Base-by-base conservation (phyloP, 2,888 invertebrate genomes). In the Theristus sp. region DNA sequence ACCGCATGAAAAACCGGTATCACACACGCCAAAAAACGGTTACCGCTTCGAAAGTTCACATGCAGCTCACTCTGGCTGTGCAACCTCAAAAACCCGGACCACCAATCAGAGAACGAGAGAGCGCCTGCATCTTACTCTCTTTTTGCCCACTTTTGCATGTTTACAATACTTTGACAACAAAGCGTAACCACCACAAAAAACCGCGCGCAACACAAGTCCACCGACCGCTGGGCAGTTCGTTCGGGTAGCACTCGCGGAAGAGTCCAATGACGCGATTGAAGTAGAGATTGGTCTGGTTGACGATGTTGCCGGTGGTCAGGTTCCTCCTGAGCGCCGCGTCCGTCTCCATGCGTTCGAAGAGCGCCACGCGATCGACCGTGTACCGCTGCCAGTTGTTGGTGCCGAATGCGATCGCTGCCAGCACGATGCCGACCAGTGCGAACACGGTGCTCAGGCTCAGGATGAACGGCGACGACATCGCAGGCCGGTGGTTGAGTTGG, bases 361-460 rank as follows among this genome's bases (percentile, higher is more conserved):
- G 47, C n/a, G 2, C 84, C 71, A 82, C 83, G 74, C 89, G 82
- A 77, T 86, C 85, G 68, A 93, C 91, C 80, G 89, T 88, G 71
- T 89, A 86, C 76, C 87, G 87, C 72, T 89, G 82, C 93, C 93
- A 93, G 81, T 91, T 91, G 80, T 93, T 91, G 75, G 91, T 90
- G 70, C 89, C 85, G 79, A 91, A 90, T 71, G 90, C 89, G 76
- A 93, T 89, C 72, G 88, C 84, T 76, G 93, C 82, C 74, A 91
- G 80, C 66, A 89, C 88, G 74, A 90, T 86, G 71, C 90, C 89
- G 75, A 91, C 84, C 76, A 93, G 88, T 75, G 90, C 89, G 75
- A 89, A 86, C 78, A 93, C 89, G 74, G 91, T 90, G 71, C 90
- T 90, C 79, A 91, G 82, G 77, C 89, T 90, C 77, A 91, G 81